These are phyloP conservation scores for Pygocentrus nattereri DNA, from an alignment of 2,797 vertebrate genomes.

Conservation along the genomic window DNA sequence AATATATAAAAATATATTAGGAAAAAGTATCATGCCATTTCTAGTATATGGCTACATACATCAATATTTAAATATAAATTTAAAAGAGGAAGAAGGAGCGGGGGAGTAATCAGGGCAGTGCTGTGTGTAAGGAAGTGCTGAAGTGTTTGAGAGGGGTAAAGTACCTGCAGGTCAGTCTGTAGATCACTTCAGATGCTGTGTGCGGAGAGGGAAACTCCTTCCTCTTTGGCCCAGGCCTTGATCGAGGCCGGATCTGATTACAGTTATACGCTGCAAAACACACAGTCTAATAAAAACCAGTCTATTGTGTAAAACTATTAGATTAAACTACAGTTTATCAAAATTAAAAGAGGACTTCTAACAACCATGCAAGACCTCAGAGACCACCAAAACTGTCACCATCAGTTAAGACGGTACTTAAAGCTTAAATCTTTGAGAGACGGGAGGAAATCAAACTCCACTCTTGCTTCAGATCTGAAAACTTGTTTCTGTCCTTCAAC, in stretches of 20 bases:
- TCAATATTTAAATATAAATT: neutral
- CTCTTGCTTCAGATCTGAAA: no score
- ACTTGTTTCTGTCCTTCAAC: no score
- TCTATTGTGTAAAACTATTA: neutral
- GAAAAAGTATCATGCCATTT: no score
- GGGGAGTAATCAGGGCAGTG: neutral
- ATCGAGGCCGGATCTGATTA: constrained; percentile 91
- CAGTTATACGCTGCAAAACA: constrained; percentile 85
- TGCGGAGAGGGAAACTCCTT: constrained; percentile 86
- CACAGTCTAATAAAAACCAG: constrained; percentile 28
- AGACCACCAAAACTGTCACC: no score
- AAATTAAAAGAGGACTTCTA: no score
- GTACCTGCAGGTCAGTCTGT: constrained; percentile 96
- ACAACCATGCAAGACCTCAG: no score
- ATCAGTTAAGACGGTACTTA: no score
- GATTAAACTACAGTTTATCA: no score
- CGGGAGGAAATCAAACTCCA: no score
- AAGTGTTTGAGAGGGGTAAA: neutral
- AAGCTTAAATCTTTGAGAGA: no score
- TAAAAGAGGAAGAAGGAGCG: neutral
- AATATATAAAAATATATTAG: no score
- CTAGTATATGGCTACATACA: no score
- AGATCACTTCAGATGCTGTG: constrained; percentile 87
- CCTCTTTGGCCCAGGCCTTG: constrained; percentile 90
- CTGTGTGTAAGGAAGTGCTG: neutral